Percentiles rank a stretch among this genome's conserved stretches.
Conservation (phyloP, 2,888 invertebrate genomes). For the Drosophila diplacantha region DNA sequence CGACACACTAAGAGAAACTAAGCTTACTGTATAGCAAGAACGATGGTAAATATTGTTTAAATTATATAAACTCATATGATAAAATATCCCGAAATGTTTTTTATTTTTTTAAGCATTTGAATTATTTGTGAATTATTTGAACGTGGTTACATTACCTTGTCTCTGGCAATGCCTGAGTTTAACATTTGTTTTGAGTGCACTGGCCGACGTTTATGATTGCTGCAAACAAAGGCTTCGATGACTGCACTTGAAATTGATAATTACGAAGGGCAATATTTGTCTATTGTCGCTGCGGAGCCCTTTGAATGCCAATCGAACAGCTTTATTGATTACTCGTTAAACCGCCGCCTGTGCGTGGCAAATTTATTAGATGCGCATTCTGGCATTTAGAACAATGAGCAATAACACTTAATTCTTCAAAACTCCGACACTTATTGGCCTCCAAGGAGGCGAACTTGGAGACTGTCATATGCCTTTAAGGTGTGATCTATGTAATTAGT, state of each 20-base stretch:
- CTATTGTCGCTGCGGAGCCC: slow-evolving; percentile 28
- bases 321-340: slow-evolving; percentile 16
- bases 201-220: slow-evolving; percentile 66
- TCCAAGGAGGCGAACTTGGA: neutral
- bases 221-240: slow-evolving; percentile 67
- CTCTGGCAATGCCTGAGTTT: neutral
- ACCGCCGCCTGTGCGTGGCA: neutral
- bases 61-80: neutral
- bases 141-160: neutral
- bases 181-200: slow-evolving; percentile 14
- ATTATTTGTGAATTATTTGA: neutral
- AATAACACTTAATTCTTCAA: slow-evolving; percentile 2
- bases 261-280: slow-evolving; percentile 65
- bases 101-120: neutral
- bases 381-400: neutral
- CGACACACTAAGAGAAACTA: slow-evolving; percentile 14
- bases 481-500: slow-evolving; percentile 1
- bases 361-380: slow-evolving; percentile 6
- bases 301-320: slow-evolving; percentile 3
- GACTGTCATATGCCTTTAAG: neutral
- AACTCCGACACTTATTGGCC: neutral
- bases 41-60: neutral
- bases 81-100: neutral
- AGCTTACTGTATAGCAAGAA: neutral
- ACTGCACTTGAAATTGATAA: slow-evolving; percentile 70